A percentile compares a stretch with the other conserved stretches of the same genome.
phyloP scores from a whole-genome alignment of 2,797 vertebrate species.

The Rachycentron canadum region DNA sequence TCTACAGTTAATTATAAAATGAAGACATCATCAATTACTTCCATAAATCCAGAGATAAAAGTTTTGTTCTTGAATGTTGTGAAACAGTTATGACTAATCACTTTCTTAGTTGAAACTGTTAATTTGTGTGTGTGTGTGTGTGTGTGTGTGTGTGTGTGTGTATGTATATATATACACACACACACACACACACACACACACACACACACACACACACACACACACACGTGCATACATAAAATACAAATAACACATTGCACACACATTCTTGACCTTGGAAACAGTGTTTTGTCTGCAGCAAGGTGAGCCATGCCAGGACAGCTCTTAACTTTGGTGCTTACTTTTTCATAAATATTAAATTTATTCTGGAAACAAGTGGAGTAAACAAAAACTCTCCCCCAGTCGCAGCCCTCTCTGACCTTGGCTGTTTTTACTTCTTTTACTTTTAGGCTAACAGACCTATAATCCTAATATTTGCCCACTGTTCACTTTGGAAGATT shows the following conservation, averaged over 20 bases:
- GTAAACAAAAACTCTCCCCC: conserved; percentile 43
- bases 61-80: conserved; percentile 1
- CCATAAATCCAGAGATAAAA: neutral
- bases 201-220: too few relatives aligned
- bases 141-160: too few relatives aligned
- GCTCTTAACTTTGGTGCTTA: conserved; percentile 25
- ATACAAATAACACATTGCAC: neutral
- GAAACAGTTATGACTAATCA: neutral
- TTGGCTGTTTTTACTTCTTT: conserved; percentile 17
- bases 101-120: neutral
- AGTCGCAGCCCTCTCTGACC: conserved; percentile 30
- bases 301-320: neutral
- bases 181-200: too few relatives aligned
- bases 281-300: neutral
- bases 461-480: conserved; percentile 22
- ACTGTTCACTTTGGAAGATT: neutral
- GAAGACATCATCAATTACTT: conserved; percentile 1
- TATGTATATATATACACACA: too few relatives aligned
- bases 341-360: conserved; percentile 41
- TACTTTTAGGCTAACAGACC: neutral
- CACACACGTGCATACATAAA: too few relatives aligned
- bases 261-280: neutral
- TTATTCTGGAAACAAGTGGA: conserved; percentile 13
- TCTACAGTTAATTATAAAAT: conserved; percentile 24
- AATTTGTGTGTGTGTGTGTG: neutral